Percentiles rank a stretch among this genome's conserved stretches.
Conservation (phyloP, 2,113 vertebrate species). For the Pelecanus crispus region DNA sequence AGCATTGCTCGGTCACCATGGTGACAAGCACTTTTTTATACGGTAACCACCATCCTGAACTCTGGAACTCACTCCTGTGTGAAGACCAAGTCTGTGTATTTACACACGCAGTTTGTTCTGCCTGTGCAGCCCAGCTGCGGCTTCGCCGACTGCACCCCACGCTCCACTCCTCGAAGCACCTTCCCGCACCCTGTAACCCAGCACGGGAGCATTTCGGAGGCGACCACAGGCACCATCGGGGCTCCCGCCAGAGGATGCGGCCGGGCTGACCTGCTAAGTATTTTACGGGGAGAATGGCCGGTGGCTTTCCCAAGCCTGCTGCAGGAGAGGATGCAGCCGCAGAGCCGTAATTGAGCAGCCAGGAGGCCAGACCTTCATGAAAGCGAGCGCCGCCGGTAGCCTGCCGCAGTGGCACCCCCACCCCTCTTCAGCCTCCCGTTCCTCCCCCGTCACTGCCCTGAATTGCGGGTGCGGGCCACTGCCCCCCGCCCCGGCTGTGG, state of each 20-base stretch:
- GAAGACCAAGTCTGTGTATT: neutral
- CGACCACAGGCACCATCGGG: neutral
- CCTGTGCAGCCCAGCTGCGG: neutral
- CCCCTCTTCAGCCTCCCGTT: neutral
- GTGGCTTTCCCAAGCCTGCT: neutral
- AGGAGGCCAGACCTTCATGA: neutral
- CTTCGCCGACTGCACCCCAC: neutral
- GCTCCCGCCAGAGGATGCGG: neutral
- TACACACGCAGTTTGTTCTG: neutral
- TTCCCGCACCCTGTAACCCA: neutral
- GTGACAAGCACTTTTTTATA: neutral
- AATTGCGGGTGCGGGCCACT: neutral
- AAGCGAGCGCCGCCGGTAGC: neutral
- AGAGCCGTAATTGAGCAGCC: neutral
- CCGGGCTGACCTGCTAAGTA: neutral
- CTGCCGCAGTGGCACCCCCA: neutral
- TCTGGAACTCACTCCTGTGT: neutral
- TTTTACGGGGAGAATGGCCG: neutral
- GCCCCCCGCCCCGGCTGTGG: too few relatives aligned
- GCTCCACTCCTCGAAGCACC: neutral
- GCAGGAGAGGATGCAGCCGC: neutral
- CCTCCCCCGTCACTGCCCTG: neutral
- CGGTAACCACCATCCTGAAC: neutral
- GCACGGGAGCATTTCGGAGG: neutral
- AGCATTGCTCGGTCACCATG: slow-evolving; percentile 9